Percentiles rank a stretch among this genome's conserved stretches.
These are phyloP conservation scores for Nycticorax nycticorax DNA, from an alignment of 2,113 vertebrate species.

Conservation along the genomic window DNA sequence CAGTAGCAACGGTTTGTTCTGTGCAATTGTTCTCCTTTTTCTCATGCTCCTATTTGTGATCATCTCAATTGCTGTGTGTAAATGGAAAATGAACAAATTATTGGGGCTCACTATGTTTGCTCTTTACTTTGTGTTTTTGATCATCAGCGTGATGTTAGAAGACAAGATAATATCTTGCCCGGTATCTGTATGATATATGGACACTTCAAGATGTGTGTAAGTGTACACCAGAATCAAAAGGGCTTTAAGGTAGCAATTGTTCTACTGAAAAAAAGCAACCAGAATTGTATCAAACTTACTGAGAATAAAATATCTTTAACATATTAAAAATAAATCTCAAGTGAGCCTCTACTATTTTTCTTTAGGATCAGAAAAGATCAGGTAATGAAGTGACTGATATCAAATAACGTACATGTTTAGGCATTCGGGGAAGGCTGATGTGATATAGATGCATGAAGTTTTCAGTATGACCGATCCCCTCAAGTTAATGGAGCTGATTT, in stretches of 20 bases:
- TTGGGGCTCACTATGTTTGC: conserved; percentile 93
- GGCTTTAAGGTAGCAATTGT: background rate
- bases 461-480: background rate
- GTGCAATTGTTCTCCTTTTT: conserved; percentile 94
- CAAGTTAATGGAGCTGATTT: background rate
- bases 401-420: background rate
- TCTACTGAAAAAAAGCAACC: background rate
- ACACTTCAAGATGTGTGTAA: background rate
- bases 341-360: background rate
- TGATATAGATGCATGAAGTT: accelerated
- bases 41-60: conserved; percentile 98
- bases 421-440: background rate
- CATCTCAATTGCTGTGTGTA: conserved; percentile 88
- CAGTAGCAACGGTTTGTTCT: conserved; percentile 96
- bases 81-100: conserved; percentile 95
- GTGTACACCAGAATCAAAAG: background rate
- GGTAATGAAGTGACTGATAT: background rate
- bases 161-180: conserved; percentile 90
- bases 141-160: conserved; percentile 94
- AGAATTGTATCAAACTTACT: background rate
- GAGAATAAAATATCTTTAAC: background rate
- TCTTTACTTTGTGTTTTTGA: conserved; percentile 92
- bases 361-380: background rate
- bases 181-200: conserved; percentile 76
- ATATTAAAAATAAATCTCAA: background rate